Evolutionary conservation across 1,140 invertebrate genomes (phyloP).

Genomic region (Cotesia chilonis): DNA sequence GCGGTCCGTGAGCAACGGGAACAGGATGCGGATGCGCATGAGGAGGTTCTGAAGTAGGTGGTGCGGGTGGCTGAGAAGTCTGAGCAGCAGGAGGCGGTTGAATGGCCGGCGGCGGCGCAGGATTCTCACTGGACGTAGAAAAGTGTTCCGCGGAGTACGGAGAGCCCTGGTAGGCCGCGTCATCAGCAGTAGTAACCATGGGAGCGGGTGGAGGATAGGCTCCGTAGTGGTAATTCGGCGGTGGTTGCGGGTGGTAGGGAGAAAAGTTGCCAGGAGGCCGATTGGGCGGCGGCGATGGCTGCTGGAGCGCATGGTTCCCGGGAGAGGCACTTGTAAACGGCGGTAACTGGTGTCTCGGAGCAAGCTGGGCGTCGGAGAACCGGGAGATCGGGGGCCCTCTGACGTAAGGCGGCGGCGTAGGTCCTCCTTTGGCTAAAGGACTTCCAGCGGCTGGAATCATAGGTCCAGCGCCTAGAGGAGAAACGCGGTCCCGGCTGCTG

Average conservation of each 20-base stretch:
- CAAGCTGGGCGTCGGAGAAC: slow-evolving; percentile 56
- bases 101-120: slow-evolving; percentile 53
- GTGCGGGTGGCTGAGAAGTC: slow-evolving; percentile 40
- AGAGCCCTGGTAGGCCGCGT: slow-evolving; percentile 59
- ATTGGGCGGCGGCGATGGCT: slow-evolving; percentile 59
- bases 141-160: slow-evolving; percentile 61
- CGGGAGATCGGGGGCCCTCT: slow-evolving; percentile 50
- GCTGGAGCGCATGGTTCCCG: slow-evolving; percentile 53
- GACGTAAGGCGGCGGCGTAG: slow-evolving; percentile 57
- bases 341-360: slow-evolving; percentile 59
- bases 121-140: slow-evolving; percentile 53
- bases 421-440: slow-evolving; percentile 58
- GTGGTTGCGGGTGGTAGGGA: slow-evolving; percentile 64
- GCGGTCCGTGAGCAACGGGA: slow-evolving; percentile 33
- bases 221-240: slow-evolving; percentile 64
- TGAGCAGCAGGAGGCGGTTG: slow-evolving; percentile 43
- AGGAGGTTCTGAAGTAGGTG: slow-evolving; percentile 38
- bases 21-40: slow-evolving; percentile 36
- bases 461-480: slow-evolving; percentile 54
- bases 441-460: slow-evolving; percentile 58
- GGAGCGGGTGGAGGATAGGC: slow-evolving; percentile 63
- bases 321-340: slow-evolving; percentile 54
- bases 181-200: slow-evolving; percentile 60
- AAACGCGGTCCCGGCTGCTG: slow-evolving; percentile 58
- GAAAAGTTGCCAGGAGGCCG: slow-evolving; percentile 60